Evolutionary conservation across 2,888 invertebrate species (phyloP).

Genomic region (Luffia ferchaultella): DNA sequence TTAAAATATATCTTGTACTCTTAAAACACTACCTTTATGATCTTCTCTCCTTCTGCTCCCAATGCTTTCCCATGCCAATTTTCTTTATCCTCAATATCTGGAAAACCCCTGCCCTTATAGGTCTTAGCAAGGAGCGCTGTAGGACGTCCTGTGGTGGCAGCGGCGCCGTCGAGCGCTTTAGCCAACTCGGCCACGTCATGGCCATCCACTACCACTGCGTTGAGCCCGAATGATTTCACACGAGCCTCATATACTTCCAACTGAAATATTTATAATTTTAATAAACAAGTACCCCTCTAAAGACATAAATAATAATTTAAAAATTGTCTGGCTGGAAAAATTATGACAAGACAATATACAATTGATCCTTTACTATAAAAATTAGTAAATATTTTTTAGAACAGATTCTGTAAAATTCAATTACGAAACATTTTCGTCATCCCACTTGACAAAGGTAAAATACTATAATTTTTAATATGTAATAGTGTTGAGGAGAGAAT

Average conservation of each 20-base stretch:
- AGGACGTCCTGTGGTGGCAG: slow-evolving; percentile 78
- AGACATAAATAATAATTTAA: too few relatives aligned
- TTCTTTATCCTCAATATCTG: slow-evolving; percentile 89
- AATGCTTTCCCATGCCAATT: slow-evolving; percentile 99
- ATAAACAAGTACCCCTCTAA: too few relatives aligned
- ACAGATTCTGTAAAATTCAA: too few relatives aligned
- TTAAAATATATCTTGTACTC: too few relatives aligned
- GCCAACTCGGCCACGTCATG: slow-evolving; percentile 92
- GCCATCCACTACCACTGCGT: slow-evolving; percentile 93
- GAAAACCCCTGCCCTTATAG: slow-evolving; percentile 91
- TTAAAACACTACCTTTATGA: slow-evolving; percentile 64
- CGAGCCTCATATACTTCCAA: slow-evolving; percentile 85
- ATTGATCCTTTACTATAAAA: too few relatives aligned
- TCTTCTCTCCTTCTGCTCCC: slow-evolving; percentile 79
- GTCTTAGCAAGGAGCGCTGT: slow-evolving; percentile 97
- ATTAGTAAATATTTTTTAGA: too few relatives aligned
- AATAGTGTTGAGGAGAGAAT: too few relatives aligned
- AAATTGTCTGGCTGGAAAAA: too few relatives aligned
- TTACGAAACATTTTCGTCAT: too few relatives aligned
- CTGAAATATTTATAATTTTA: slow-evolving; percentile 20
- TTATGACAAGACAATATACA: too few relatives aligned
- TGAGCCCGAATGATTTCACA: slow-evolving; percentile 89
- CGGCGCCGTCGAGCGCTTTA: slow-evolving; percentile 87
- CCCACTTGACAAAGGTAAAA: too few relatives aligned
- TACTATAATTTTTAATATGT: too few relatives aligned